A percentile compares a stretch with the other conserved stretches of the same genome.
phyloP scores from a whole-genome alignment of 2,797 vertebrate genomes.

The Aeoliscus strigatus region DNA sequence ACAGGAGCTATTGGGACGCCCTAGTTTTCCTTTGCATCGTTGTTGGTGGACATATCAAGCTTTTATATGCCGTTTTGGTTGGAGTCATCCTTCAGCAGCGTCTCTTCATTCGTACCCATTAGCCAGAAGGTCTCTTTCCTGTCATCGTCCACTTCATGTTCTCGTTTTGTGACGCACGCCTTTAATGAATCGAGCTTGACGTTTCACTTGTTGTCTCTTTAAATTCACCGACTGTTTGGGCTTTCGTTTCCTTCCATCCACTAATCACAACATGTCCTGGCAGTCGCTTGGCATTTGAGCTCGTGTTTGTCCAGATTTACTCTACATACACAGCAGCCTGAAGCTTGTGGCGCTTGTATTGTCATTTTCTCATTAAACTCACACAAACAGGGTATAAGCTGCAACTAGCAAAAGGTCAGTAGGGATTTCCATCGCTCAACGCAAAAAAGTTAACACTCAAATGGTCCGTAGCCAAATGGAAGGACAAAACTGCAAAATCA shows the following conservation, averaged over 20 bases:
- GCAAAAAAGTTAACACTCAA: constrained; percentile 76
- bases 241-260: constrained; percentile 6
- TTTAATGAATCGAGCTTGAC: constrained; percentile 10
- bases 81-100: constrained; percentile 39
- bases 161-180: constrained; percentile 19
- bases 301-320: constrained; percentile 30
- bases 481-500: constrained; percentile 79
- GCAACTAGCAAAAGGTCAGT: constrained; percentile 72
- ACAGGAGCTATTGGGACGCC: constrained; percentile 57
- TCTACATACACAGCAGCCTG: constrained; percentile 40
- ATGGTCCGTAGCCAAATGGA: constrained; percentile 75
- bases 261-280: constrained; percentile 14
- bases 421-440: constrained; percentile 76
- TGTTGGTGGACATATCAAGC: constrained; percentile 63
- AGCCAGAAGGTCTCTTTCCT: constrained; percentile 27
- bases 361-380: constrained; percentile 69
- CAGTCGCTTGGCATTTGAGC: constrained; percentile 24
- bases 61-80: constrained; percentile 56
- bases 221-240: constrained; percentile 14
- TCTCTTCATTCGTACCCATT: constrained; percentile 56
- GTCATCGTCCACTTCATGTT: constrained; percentile 24
- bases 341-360: constrained; percentile 50
- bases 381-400: constrained; percentile 67
- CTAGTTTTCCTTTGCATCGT: constrained; percentile 60
- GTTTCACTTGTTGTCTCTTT: constrained; percentile 12